Percentiles rank a stretch among this genome's conserved stretches.
These are phyloP conservation scores for Dendroctonus ponderosae DNA, from an alignment of 1,140 invertebrate genomes.

Conservation along the genomic window DNA sequence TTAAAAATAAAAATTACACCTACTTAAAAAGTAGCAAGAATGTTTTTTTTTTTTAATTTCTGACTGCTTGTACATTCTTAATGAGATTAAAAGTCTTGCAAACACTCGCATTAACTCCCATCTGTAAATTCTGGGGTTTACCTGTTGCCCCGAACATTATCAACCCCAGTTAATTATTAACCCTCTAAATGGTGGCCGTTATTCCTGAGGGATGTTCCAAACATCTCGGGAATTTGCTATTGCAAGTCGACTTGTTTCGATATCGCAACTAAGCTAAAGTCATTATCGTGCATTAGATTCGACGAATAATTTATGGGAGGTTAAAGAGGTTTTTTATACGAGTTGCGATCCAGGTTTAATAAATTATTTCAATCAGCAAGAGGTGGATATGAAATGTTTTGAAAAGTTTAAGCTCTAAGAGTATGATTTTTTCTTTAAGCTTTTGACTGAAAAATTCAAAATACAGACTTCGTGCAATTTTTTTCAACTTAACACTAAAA, in stretches of 20 bases:
- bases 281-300: slow-evolving; percentile 25
- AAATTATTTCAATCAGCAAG: too few species aligned
- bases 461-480: too few species aligned
- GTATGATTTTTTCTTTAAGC: too few species aligned
- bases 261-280: slow-evolving; percentile 11
- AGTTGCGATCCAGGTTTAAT: slow-evolving; percentile 5
- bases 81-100: too few species aligned
- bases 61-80: too few species aligned
- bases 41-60: too few species aligned
- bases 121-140: neutral
- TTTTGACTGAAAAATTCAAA: too few species aligned
- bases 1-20: too few species aligned
- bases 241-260: slow-evolving; percentile 9
- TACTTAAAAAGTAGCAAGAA: too few species aligned
- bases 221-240: slow-evolving; percentile 12
- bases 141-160: slow-evolving; percentile 12
- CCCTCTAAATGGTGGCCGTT: slow-evolving; percentile 14
- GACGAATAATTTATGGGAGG: slow-evolving; percentile 10
- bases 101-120: too few species aligned
- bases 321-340: slow-evolving; percentile 8
- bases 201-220: slow-evolving; percentile 9
- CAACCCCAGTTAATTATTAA: slow-evolving; percentile 9
- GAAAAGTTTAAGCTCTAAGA: too few species aligned
- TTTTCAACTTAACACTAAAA: too few species aligned
- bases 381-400: slow-evolving; percentile 26